These are phyloP conservation scores for Ibycter americanus DNA, from an alignment of 2,797 vertebrate genomes.

Conservation along the genomic window DNA sequence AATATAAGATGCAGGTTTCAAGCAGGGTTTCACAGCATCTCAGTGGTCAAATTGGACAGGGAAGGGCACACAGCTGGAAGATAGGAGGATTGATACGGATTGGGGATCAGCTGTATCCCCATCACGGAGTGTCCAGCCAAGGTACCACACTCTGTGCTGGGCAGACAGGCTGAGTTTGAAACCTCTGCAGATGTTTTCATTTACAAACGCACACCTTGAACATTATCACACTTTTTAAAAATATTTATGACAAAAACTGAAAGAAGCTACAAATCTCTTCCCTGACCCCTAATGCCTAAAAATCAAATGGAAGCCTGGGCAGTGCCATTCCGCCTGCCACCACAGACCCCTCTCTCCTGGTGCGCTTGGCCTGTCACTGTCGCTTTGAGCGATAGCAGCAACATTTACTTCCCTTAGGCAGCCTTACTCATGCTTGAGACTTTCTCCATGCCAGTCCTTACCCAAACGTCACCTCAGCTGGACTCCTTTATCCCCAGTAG, in stretches of 20 bases:
- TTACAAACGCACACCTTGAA: neutral
- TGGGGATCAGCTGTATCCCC: neutral
- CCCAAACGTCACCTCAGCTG: neutral
- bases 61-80: neutral
- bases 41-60: neutral
- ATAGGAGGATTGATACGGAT: neutral
- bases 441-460: neutral
- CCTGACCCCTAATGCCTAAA: no score
- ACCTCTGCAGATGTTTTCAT: neutral
- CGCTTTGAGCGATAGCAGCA: neutral
- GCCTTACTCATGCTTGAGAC: neutral
- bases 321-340: neutral
- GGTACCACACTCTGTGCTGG: accelerated
- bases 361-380: accelerated
- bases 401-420: no score
- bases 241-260: neutral
- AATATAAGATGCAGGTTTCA: neutral
- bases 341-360: accelerated
- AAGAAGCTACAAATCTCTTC: neutral
- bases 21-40: neutral
- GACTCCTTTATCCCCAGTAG: neutral
- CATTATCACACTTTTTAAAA: no score
- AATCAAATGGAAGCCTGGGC: accelerated
- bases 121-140: neutral
- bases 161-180: neutral